Conservation (phyloP, 37 sponge, comb jelly and placozoan genomes). For the Diacarnus erythraeanus region DNA sequence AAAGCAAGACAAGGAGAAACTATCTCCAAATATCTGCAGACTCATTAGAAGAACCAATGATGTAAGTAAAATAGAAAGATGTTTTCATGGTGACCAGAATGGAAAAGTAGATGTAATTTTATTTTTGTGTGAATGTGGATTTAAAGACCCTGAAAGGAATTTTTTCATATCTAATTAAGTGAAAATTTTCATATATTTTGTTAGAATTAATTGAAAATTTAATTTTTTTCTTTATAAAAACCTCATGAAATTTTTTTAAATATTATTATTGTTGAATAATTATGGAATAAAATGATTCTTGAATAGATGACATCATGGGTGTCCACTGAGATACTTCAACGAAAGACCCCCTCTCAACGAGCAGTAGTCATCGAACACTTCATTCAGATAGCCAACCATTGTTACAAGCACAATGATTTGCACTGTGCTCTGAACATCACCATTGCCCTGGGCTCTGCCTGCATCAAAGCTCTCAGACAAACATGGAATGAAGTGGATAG, state of each 20-base stretch:
- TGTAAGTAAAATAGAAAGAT: too few relatives aligned
- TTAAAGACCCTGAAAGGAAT: too few relatives aligned
- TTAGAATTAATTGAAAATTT: not conserved
- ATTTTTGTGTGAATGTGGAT: too few relatives aligned
- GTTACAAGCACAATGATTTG: constrained; percentile 73
- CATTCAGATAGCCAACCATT: constrained; percentile 62
- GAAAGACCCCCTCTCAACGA: constrained; percentile 33
- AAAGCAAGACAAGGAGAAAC: constrained; percentile 46
- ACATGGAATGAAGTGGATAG: constrained; percentile 70
- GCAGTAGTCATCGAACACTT: constrained; percentile 69
- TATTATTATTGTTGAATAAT: not conserved
- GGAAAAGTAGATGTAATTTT: too few relatives aligned
- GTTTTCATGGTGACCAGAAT: too few relatives aligned
- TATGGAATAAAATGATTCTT: not conserved
- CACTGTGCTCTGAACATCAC: constrained; percentile 71
- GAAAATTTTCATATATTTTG: too few relatives aligned
- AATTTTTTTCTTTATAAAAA: not conserved
- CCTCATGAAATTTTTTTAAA: not conserved
- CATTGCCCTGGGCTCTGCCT: constrained; percentile 57
- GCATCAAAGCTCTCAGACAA: constrained; percentile 44
- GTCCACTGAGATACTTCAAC: constrained; percentile 62
- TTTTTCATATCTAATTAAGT: too few relatives aligned
- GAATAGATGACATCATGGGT: constrained; percentile 77
- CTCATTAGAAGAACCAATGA: constrained; percentile 69
- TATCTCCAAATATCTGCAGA: constrained; percentile 66